Percentiles rank a stretch among this genome's conserved stretches.
These are phyloP conservation scores for Conomelus anceps DNA, from an alignment of 2,888 invertebrate genomes.

Conservation along the genomic window DNA sequence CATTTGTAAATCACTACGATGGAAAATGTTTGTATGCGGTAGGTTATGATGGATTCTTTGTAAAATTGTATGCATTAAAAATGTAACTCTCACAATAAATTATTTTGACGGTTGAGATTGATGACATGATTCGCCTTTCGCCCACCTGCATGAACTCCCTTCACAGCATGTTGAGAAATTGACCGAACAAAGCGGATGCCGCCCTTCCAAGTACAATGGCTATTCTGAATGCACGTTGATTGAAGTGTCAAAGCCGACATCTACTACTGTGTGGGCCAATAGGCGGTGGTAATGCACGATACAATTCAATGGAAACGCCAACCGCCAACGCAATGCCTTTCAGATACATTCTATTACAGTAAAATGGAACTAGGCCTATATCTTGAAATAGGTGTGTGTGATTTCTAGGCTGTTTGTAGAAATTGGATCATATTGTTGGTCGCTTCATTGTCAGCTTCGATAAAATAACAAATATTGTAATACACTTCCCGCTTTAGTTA, in stretches of 20 bases:
- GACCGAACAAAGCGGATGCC: not conserved
- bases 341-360: not conserved
- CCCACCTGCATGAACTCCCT: not conserved
- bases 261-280: not conserved
- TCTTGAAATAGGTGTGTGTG: too few relatives aligned
- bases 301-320: not conserved
- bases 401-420: too few relatives aligned
- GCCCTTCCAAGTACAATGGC: not conserved
- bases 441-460: too few relatives aligned
- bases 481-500: too few relatives aligned
- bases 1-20: too few relatives aligned
- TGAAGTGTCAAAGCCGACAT: not conserved
- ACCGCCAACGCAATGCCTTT: not conserved
- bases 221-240: not conserved
- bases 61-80: too few relatives aligned
- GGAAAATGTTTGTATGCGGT: too few relatives aligned
- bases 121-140: not conserved
- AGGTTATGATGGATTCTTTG: too few relatives aligned
- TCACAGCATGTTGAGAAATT: not conserved
- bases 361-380: too few relatives aligned
- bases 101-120: not conserved
- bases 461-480: too few relatives aligned
- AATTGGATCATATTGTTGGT: too few relatives aligned
- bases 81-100: too few relatives aligned
- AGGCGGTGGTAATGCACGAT: not conserved